Evolutionary conservation across 2,113 vertebrate species (phyloP).

Genomic region (Pan paniscus): DNA sequence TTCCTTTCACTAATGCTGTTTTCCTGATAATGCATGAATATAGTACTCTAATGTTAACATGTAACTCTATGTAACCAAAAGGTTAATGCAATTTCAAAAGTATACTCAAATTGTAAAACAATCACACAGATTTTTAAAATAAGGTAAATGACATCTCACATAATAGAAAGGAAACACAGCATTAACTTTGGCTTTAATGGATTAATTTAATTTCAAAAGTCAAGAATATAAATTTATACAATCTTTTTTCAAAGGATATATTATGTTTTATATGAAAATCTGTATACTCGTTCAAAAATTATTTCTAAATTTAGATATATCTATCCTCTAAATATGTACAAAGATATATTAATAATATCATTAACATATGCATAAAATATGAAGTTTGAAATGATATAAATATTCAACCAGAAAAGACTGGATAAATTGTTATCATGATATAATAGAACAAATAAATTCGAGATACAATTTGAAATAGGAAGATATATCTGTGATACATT

Average conservation of each 20-base stretch:
- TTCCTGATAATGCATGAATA: background rate
- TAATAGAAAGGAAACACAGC: background rate
- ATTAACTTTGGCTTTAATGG: background rate
- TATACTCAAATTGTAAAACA: background rate
- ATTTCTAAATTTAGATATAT: background rate
- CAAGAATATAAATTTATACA: background rate
- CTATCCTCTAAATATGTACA: background rate
- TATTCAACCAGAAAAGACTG: background rate
- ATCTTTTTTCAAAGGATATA: background rate
- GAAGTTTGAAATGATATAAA: background rate
- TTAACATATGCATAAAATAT: background rate
- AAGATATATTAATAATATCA: background rate
- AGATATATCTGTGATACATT: background rate
- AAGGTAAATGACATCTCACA: background rate
- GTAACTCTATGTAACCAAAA: fast-evolving
- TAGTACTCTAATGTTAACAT: background rate
- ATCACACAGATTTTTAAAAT: background rate
- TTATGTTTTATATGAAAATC: background rate
- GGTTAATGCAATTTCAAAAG: too few species aligned
- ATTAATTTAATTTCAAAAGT: background rate
- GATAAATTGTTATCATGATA: background rate
- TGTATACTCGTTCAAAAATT: background rate
- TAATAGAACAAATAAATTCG: background rate
- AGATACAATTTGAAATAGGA: background rate
- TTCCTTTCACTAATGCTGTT: background rate